Conservation (phyloP, 2,113 vertebrate species). For the Genyomyrus donnyi region DNA sequence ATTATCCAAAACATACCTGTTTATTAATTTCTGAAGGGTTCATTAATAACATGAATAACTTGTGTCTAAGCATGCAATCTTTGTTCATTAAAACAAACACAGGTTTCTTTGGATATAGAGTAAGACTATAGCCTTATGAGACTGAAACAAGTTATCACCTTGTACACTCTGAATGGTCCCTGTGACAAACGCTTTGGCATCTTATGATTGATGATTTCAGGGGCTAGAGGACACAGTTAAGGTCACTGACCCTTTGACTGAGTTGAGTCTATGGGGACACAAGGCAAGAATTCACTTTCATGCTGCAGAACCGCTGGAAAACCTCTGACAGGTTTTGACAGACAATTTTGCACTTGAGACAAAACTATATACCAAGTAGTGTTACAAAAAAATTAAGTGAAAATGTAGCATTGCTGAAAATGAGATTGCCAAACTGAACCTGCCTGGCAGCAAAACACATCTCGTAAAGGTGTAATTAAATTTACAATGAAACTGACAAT, state of each 20-base stretch:
- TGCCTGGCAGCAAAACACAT: neutral
- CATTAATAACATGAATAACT: neutral
- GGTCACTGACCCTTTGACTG: slow-evolving; percentile 41
- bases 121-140: slow-evolving; percentile 19
- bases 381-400: neutral
- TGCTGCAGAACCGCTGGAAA: slow-evolving; percentile 27
- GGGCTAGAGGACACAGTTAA: slow-evolving; percentile 37
- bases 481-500: neutral
- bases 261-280: slow-evolving; percentile 35
- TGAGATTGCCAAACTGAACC: neutral
- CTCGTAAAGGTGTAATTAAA: neutral
- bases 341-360: slow-evolving; percentile 10
- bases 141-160: slow-evolving; percentile 42
- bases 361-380: neutral
- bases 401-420: neutral
- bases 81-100: neutral
- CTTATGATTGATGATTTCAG: slow-evolving; percentile 49
- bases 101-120: neutral
- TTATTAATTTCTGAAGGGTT: neutral
- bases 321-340: slow-evolving; percentile 31
- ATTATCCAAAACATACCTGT: neutral
- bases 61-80: neutral
- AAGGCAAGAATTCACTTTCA: slow-evolving; percentile 43
- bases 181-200: slow-evolving; percentile 41
- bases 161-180: slow-evolving; percentile 31